These are phyloP conservation scores for Ceyx margarethae DNA, from an alignment of 2,113 vertebrate species.

Conservation along the genomic window DNA sequence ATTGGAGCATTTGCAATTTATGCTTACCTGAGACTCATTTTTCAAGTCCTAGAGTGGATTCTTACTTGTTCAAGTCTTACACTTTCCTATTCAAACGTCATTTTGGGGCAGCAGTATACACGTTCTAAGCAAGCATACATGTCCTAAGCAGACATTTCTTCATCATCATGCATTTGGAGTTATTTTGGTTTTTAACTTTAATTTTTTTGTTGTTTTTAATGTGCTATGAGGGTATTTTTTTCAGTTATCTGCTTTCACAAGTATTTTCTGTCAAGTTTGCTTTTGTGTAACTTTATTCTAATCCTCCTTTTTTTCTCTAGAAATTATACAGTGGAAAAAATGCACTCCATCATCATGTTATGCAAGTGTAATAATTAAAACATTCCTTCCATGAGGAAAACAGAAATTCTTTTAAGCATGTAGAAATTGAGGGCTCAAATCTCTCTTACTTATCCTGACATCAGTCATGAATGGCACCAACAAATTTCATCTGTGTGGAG, in stretches of 20 bases:
- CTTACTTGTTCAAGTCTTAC: not conserved
- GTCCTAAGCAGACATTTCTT: not conserved
- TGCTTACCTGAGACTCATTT: not conserved
- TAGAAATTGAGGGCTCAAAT: not conserved
- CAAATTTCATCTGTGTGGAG: not conserved
- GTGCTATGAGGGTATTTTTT: not conserved
- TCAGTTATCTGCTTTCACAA: not conserved
- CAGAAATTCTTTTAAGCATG: not conserved
- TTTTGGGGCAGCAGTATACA: not conserved
- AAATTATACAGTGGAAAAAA: slow-evolving; percentile 11
- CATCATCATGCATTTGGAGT: not conserved
- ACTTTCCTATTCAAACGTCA: not conserved
- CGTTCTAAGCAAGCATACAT: not conserved
- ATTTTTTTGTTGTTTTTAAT: not conserved
- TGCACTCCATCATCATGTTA: not conserved
- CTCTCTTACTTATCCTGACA: slow-evolving; percentile 25
- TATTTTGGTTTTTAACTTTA: not conserved
- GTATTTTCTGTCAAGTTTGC: not conserved
- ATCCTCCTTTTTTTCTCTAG: not conserved
- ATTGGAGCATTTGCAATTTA: not conserved
- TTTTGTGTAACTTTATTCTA: not conserved
- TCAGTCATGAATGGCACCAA: not conserved
- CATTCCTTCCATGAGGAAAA: not conserved
- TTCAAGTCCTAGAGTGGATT: not conserved
- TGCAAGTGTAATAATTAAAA: not conserved